Evolutionary conservation across 2,113 vertebrate species (phyloP).

Genomic region (Phalacrocorax brasilianus): DNA sequence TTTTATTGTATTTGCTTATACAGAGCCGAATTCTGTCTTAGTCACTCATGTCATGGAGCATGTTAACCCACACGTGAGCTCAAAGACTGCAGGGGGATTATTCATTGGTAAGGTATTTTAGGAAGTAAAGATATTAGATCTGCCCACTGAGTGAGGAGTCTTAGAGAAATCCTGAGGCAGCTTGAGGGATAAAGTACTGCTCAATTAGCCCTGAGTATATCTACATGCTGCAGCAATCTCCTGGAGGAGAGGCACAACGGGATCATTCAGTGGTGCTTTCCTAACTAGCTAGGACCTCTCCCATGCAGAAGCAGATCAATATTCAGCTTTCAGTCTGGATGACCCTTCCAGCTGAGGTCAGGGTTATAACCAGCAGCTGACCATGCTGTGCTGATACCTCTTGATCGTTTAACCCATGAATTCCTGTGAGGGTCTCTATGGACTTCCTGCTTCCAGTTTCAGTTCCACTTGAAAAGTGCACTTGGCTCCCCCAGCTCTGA

Average conservation of each 20-base stretch:
- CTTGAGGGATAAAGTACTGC: conserved; percentile 57
- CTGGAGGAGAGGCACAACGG: background rate
- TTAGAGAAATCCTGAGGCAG: conserved; percentile 62
- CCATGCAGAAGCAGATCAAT: background rate
- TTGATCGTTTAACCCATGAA: background rate
- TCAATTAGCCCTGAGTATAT: conserved; percentile 28
- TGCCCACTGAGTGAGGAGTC: conserved; percentile 58
- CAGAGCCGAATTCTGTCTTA: background rate
- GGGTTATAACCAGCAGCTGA: background rate
- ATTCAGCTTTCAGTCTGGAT: background rate
- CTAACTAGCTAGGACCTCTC: background rate
- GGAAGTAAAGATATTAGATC: conserved; percentile 63
- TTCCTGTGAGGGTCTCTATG: background rate
- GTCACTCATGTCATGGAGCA: background rate
- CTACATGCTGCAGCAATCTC: background rate
- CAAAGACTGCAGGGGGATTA: conserved; percentile 38
- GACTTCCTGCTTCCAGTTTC: background rate
- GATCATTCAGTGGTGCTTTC: background rate
- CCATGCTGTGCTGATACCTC: background rate
- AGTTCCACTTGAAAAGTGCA: background rate
- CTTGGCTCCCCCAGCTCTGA: background rate
- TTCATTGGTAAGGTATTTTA: conserved; percentile 59
- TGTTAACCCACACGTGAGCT: conserved; percentile 32
- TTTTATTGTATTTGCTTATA: background rate
- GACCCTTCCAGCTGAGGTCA: background rate